Percentiles rank a stretch among this genome's conserved stretches.
Conservation (phyloP, 92 coral and sea anemone genomes). For the Umimayanthus chanpuru region DNA sequence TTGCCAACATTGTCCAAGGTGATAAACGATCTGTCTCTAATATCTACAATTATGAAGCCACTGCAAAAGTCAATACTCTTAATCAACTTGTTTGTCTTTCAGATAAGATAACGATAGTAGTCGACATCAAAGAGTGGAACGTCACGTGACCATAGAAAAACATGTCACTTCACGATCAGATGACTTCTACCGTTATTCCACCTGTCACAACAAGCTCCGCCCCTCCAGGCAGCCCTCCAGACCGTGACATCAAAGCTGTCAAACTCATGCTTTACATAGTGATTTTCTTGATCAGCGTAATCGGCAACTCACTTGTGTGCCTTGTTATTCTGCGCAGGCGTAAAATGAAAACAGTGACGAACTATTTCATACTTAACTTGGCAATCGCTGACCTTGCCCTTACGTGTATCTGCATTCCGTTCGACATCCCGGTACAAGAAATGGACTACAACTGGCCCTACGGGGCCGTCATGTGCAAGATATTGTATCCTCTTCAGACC, state of each 20-base stretch:
- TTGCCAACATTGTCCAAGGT: too few relatives aligned
- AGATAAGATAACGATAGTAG: too few relatives aligned
- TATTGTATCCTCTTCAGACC: slow-evolving; percentile 82
- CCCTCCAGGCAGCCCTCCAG: too few relatives aligned
- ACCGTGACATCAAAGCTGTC: slow-evolving; percentile 43
- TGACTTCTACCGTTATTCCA: too few relatives aligned
- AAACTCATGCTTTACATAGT: slow-evolving; percentile 71
- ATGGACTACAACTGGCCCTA: slow-evolving; percentile 81
- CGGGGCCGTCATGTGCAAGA: slow-evolving; percentile 72
- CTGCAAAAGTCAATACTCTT: too few relatives aligned
- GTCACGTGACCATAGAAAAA: too few relatives aligned
- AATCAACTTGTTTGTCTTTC: too few relatives aligned
- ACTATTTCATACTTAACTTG: slow-evolving; percentile 67
- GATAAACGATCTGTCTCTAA: too few relatives aligned
- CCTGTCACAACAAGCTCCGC: too few relatives aligned
- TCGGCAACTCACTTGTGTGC: slow-evolving; percentile 82
- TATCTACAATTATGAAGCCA: too few relatives aligned
- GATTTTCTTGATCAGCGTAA: slow-evolving; percentile 70
- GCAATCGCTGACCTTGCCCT: slow-evolving; percentile 83
- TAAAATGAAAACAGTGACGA: slow-evolving; percentile 81
- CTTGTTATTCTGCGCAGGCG: slow-evolving; percentile 62
- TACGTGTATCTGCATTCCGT: slow-evolving; percentile 82
- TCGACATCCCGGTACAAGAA: slow-evolving; percentile 80
- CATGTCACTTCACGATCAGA: too few relatives aligned
- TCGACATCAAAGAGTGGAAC: too few relatives aligned